phyloP scores from a whole-genome alignment of 1,140 invertebrate species.

The Euura lappo region DNA sequence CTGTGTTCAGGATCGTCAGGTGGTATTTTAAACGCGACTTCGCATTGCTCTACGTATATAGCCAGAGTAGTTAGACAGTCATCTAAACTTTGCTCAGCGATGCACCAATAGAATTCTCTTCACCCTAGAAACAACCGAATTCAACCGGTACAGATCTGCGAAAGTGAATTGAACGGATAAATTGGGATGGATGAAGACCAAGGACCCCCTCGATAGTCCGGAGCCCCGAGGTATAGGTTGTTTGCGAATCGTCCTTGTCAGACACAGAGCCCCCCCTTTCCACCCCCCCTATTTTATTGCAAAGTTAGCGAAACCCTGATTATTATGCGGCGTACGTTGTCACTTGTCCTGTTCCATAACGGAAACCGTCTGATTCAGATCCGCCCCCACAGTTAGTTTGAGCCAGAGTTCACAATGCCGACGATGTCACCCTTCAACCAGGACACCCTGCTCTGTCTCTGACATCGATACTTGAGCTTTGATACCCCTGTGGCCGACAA shows the following conservation, averaged over 20 bases:
- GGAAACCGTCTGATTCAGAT: constrained; percentile 49
- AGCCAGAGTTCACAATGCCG: constrained; percentile 48
- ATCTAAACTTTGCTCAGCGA: not conserved
- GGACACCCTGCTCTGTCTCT: constrained; percentile 36
- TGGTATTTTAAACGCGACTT: too few species aligned
- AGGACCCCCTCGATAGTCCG: not conserved
- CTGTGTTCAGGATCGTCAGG: not conserved
- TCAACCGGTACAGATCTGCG: too few species aligned
- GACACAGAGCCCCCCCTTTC: constrained; percentile 36
- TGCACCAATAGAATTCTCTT: not conserved
- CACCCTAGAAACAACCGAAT: too few species aligned
- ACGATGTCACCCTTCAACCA: constrained; percentile 42
- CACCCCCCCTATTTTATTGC: constrained; percentile 40
- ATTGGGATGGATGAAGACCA: not conserved
- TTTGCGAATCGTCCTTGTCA: constrained; percentile 30
- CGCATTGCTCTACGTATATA: too few species aligned
- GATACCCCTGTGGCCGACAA: constrained; percentile 24
- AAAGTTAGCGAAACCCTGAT: constrained; percentile 47
- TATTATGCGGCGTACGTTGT: constrained; percentile 50
- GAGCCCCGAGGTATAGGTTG: not conserved
- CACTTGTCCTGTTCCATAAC: constrained; percentile 55
- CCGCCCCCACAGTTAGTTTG: constrained; percentile 42
- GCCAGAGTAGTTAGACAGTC: not conserved
- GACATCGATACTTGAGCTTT: constrained; percentile 51
- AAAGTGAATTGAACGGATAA: not conserved